Conservation (phyloP, 2,797 vertebrate genomes). For the Zonotrichia albicollis region DNA sequence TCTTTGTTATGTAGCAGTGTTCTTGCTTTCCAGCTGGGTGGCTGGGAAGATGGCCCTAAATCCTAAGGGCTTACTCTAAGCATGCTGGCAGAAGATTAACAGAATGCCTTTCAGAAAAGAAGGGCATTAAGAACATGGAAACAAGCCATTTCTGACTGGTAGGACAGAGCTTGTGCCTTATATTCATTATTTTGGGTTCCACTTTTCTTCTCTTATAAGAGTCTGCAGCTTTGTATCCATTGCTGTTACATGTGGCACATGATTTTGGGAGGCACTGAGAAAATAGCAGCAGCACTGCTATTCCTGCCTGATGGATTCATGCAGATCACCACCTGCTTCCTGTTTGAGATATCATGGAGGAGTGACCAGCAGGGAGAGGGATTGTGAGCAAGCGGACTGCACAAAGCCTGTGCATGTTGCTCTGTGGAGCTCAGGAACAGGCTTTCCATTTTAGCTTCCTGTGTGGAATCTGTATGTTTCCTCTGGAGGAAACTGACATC, state of each 20-base stretch:
- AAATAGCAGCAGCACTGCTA: neutral
- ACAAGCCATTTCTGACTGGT: neutral
- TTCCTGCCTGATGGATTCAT: neutral
- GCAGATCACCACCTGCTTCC: neutral
- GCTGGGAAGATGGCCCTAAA: neutral
- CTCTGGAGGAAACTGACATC: neutral
- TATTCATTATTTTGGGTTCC: neutral
- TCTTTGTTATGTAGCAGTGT: neutral
- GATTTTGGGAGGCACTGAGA: neutral
- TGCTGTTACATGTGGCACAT: fast-evolving
- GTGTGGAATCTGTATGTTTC: neutral
- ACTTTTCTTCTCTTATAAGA: neutral
- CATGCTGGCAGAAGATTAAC: neutral
- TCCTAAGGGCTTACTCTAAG: neutral
- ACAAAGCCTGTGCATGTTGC: neutral
- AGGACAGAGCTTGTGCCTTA: neutral
- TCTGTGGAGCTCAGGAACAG: neutral
- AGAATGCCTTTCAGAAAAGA: neutral
- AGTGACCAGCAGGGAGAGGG: neutral
- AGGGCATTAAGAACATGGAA: neutral
- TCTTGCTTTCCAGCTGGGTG: neutral
- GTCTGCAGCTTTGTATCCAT: neutral
- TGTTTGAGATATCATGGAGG: neutral
- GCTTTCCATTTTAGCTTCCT: neutral
- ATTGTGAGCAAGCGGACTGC: neutral